These are phyloP conservation scores for Magallana nippona DNA, from an alignment of 2,888 invertebrate species.

Conservation along the genomic window DNA sequence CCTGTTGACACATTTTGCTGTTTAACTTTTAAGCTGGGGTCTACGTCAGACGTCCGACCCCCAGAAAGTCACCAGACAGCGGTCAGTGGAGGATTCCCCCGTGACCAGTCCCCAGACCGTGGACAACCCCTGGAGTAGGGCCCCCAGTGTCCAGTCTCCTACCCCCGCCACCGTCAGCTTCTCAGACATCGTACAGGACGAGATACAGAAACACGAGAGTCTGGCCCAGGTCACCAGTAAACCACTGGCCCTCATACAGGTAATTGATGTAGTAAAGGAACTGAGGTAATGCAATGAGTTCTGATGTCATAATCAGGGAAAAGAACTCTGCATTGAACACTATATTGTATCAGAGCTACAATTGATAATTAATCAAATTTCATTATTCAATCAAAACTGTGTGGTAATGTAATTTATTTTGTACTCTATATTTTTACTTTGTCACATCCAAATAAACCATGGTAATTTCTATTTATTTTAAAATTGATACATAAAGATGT, in stretches of 20 bases:
- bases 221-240: constrained; percentile 87
- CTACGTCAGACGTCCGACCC: constrained; percentile 52
- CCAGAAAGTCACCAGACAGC: constrained; percentile 33
- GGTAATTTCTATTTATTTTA: no score
- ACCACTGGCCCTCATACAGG: constrained; percentile 88
- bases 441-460: no score
- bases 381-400: no score
- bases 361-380: no score
- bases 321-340: no score
- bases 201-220: constrained; percentile 87
- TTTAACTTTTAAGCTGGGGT: constrained; percentile 62
- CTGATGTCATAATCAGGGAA: no score
- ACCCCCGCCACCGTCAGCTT: constrained; percentile 69
- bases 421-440: no score
- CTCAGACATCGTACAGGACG: constrained; percentile 86
- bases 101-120: constrained; percentile 50
- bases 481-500: no score
- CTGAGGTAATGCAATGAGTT: no score
- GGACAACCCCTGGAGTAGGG: constrained; percentile 65
- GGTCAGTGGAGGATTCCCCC: not conserved
- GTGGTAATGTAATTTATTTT: no score
- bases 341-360: no score
- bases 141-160: constrained; percentile 51
- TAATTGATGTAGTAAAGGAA: constrained; percentile 72
- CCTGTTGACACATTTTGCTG: not conserved